Base-by-base conservation (phyloP, 2,113 vertebrate genomes). In the Hoplias malabaricus region DNA sequence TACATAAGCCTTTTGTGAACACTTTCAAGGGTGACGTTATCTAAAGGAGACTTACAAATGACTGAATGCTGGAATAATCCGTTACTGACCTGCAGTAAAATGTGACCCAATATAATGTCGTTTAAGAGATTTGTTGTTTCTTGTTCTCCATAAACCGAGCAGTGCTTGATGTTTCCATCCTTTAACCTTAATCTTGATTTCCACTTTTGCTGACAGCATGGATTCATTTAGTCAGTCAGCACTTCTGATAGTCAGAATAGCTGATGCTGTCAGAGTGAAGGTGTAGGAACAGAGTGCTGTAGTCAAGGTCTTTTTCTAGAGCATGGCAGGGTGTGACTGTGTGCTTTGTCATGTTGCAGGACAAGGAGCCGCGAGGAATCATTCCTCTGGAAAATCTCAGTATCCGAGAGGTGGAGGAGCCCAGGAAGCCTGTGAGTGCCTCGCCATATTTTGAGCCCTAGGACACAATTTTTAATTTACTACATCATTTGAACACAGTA, bases 331-430 rank as follows among this genome's bases (percentile, higher is more conserved):
- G 3, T 69, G 62, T 21, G 13, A 57, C 23, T 62, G 11, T 53
- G 16, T 69, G 16, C 33, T 62, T 1, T 38, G 6, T 62, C 21
- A 33, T 40, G 25, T 50, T 61, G 2, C 36, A 98, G 97, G 98
- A 99, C 84, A 99, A 99, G 89, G 97, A 99, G 84, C 97, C 98
- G 46, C 90, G 98, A 86, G 98, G 98, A 33, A 99, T 99, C 86
- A 99, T 99, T 86, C 98, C 97, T 0, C 90, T 99, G 91, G 98
- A 99, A 87, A 99, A 99, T 84, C 95, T 99, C 59, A 98, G 97
- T 87, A 99, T 99, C 86, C 87, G 96, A 90, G 98, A 99, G 90
- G 98, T 99, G 21, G 98, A 99, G 81, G 97, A 99, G 87, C 97
- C 96, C 0, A 91, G 96, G 80, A 99, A 99, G 84, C 96, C 96